phyloP scores from a whole-genome alignment of 2,797 vertebrate species.

The Xiphophorus birchmanni region DNA sequence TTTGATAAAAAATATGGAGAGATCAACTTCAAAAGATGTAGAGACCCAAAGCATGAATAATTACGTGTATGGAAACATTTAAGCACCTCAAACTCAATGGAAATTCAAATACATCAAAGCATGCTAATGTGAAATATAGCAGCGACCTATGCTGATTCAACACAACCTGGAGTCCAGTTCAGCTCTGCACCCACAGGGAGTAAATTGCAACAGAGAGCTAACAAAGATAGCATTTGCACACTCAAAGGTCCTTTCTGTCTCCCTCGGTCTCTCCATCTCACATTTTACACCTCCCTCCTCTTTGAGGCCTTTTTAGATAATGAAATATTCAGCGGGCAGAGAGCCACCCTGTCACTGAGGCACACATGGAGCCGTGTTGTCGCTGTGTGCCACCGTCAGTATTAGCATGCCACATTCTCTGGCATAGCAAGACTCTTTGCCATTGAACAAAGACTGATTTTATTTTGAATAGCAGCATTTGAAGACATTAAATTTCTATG shows the following conservation, averaged over 20 bases:
- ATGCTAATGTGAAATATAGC: slow-evolving; percentile 4
- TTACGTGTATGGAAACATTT: slow-evolving; percentile 14
- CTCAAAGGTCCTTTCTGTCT: slow-evolving; percentile 17
- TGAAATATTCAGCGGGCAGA: slow-evolving; percentile 52
- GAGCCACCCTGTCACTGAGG: slow-evolving; percentile 29
- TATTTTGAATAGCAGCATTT: slow-evolving; percentile 20
- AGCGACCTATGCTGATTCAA: slow-evolving; percentile 40
- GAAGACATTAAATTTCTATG: slow-evolving; percentile 43
- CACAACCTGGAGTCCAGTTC: slow-evolving; percentile 23
- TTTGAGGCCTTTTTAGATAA: slow-evolving; percentile 37
- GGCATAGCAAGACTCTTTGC: slow-evolving; percentile 39
- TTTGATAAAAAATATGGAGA: background rate
- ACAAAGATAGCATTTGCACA: slow-evolving; percentile 28
- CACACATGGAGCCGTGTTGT: slow-evolving; percentile 34
- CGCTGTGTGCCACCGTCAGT: slow-evolving; percentile 47
- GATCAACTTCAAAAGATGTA: slow-evolving; percentile 5
- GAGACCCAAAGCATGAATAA: background rate
- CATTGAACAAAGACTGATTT: slow-evolving; percentile 28
- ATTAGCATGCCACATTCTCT: slow-evolving; percentile 54
- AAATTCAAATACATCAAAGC: slow-evolving; percentile 17
- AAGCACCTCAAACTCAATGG: background rate
- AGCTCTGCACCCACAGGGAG: slow-evolving; percentile 20
- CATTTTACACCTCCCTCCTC: slow-evolving; percentile 19
- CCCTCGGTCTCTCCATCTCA: slow-evolving; percentile 20
- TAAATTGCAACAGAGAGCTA: slow-evolving; percentile 31